These are phyloP conservation scores for Balearica regulorum DNA, from an alignment of 2,797 vertebrate species.

Conservation along the genomic window DNA sequence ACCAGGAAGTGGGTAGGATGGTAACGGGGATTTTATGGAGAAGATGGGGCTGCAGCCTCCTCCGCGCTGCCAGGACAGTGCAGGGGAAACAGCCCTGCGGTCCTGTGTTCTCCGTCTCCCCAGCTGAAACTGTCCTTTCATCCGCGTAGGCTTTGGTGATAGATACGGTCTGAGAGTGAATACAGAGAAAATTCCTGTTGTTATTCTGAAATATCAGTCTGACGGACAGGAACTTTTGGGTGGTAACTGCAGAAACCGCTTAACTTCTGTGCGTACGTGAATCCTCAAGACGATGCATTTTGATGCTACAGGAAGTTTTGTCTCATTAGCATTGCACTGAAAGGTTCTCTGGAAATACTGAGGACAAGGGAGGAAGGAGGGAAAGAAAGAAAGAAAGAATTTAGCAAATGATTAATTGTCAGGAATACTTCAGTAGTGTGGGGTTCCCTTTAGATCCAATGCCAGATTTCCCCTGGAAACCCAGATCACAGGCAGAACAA, in stretches of 20 bases:
- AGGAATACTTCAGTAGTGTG: constrained; percentile 51
- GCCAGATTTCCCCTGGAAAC: constrained; percentile 73
- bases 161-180: not conserved
- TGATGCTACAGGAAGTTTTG: not conserved
- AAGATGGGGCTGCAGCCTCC: not conserved
- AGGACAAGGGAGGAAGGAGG: not conserved
- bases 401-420: constrained; percentile 68
- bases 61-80: accelerated
- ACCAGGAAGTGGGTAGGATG: not conserved
- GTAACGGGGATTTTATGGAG: not conserved
- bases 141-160: not conserved
- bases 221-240: not conserved
- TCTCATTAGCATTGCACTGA: not conserved
- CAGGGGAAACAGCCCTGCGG: not conserved
- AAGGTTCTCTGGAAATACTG: constrained; percentile 36
- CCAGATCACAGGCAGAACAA: constrained; percentile 67
- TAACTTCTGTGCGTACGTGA: not conserved
- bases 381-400: constrained; percentile 50
- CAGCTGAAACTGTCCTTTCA: not conserved
- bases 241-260: not conserved
- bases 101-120: not conserved
- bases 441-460: constrained; percentile 77
- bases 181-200: not conserved
- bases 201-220: not conserved
- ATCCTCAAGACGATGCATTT: not conserved